Base-by-base conservation (phyloP, 1,140 invertebrate species). In the Proctacanthus coquilletti region DNA sequence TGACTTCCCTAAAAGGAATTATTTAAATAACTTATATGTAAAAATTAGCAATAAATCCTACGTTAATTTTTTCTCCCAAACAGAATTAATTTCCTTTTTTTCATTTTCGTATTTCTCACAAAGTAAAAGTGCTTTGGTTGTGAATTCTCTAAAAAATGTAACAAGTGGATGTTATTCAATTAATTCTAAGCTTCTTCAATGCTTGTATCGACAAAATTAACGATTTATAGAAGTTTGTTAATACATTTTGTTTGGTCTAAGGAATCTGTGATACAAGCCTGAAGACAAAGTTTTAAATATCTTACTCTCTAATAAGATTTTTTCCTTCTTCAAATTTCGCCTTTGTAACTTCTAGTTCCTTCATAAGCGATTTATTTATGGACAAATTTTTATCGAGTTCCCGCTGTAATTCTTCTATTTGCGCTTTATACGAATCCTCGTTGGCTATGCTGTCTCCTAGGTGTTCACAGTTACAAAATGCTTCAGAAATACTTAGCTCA, bases 331-430 rank as follows among this genome's bases (percentile, higher is more conserved):
- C n/a, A n/a, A n/a, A n/a, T n/a, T n/a, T n/a, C n/a, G n/a, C n/a
- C n/a, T n/a, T n/a, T n/a, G n/a, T n/a, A n/a, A n/a, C 23, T 27
- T 27, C 23, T 27, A 27, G 23, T 27, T 27, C 23, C 23, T 27
- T 27, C 13, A 9, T 13, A 27, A 13, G 8, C 13, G 23, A 27
- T 27, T 27, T 13, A 27, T 27, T 13, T 13, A 27, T 9, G 13
- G 13, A 13, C 23, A 27, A 9, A 8, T 27, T 8, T 13, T 27
- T n/a, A n/a, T n/a, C n/a, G n/a, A n/a, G 23, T 13, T 27, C 23
- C 23, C 8, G 8, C 23, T 27, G 8, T 9, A 27, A 13, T 9
- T 13, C 8, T 27, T 13, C 8, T 8, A 27, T 27, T 27, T 13
- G 23, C 23, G 8, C 23, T 13, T 27, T 13, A 27, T 27, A 27